Percentiles rank a stretch among this genome's conserved stretches.
Conservation (phyloP, 2,113 vertebrate species). For the Dipodomys stephensi region DNA sequence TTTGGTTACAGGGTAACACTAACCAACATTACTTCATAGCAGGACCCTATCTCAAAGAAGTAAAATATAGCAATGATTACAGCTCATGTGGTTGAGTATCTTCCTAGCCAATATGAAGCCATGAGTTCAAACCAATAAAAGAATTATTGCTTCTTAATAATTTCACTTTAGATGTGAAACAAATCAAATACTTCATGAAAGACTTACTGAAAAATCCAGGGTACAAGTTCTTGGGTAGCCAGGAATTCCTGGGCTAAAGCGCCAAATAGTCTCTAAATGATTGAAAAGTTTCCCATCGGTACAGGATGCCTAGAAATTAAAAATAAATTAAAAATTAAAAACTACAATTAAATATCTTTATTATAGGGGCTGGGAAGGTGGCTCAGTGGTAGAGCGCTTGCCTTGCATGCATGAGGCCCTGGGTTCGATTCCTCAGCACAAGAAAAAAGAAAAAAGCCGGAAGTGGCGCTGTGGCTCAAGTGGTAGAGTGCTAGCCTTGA, state of each 20-base stretch:
- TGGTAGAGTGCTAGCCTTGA: no score
- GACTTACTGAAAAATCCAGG: constrained; percentile 96
- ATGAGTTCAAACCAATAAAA: no score
- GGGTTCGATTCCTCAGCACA: no score
- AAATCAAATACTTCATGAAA: not conserved
- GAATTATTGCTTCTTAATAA: constrained; percentile 16
- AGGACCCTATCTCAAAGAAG: not conserved
- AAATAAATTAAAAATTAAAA: constrained; percentile 36
- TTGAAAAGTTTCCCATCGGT: constrained; percentile 96
- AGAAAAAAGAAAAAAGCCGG: no score
- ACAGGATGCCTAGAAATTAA: constrained; percentile 91
- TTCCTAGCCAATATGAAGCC: no score
- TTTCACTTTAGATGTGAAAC: constrained; percentile 20
- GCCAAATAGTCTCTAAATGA: constrained; percentile 96
- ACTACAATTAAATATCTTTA: not conserved
- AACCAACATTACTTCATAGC: not conserved
- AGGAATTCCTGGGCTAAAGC: constrained; percentile 96
- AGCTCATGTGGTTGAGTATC: no score
- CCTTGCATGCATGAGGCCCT: no score
- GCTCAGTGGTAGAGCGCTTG: no score
- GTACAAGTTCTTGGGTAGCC: constrained; percentile 97
- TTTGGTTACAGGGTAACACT: no score
- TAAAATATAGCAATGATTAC: no score
- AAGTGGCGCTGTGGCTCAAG: no score
- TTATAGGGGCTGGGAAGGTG: no score